phyloP scores from a whole-genome alignment of 2,888 invertebrate species.

The Andrena camellia region DNA sequence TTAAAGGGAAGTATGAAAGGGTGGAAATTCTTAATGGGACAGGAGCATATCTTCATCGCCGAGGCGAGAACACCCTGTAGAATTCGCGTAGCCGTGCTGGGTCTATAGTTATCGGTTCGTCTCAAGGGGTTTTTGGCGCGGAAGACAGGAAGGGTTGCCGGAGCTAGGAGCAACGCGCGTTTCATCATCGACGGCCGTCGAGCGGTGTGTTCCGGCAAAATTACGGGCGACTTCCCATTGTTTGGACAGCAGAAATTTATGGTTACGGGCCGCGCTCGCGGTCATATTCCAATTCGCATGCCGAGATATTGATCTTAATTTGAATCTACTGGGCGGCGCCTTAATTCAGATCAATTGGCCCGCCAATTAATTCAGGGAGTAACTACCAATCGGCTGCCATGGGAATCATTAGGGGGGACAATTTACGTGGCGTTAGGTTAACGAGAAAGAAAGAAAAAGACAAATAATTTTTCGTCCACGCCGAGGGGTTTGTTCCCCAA shows the following conservation, averaged over 20 bases:
- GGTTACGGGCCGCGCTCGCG: slow-evolving; percentile 65
- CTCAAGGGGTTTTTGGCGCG: slow-evolving; percentile 15
- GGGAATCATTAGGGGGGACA: slow-evolving; percentile 57
- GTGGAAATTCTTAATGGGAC: background rate
- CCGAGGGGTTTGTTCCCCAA: background rate
- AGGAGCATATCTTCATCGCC: background rate
- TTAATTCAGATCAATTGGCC: slow-evolving; percentile 74
- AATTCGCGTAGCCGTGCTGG: background rate
- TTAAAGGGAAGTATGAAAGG: background rate
- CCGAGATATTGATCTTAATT: slow-evolving; percentile 77
- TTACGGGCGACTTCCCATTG: slow-evolving; percentile 70
- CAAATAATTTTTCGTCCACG: slow-evolving; percentile 30
- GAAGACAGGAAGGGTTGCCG: background rate
- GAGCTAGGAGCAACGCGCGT: slow-evolving; percentile 41
- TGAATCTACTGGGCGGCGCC: slow-evolving; percentile 72
- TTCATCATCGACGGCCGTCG: slow-evolving; percentile 41
- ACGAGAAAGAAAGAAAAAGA: slow-evolving; percentile 8
- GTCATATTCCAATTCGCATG: slow-evolving; percentile 72
- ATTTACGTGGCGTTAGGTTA: slow-evolving; percentile 19
- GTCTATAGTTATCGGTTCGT: slow-evolving; percentile 27
- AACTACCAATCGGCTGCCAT: slow-evolving; percentile 62
- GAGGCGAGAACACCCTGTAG: background rate
- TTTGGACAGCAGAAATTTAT: slow-evolving; percentile 72
- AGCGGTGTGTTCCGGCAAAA: slow-evolving; percentile 53
- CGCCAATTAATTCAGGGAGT: slow-evolving; percentile 66